Evolutionary conservation across 2,888 invertebrate species (phyloP).

Genomic region (Noctua pronuba): DNA sequence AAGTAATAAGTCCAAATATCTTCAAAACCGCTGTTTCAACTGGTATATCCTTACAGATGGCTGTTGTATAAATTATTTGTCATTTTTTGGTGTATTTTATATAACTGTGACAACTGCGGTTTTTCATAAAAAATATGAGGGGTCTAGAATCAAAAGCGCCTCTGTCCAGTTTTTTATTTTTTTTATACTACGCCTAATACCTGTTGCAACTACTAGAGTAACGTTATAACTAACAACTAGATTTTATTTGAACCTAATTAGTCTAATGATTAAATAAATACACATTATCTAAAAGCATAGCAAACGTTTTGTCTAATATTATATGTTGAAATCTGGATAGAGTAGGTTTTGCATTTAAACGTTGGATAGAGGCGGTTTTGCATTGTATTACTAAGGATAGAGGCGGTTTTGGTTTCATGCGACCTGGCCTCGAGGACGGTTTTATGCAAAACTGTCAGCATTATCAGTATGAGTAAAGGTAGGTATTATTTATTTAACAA

Average conservation of each 20-base stretch:
- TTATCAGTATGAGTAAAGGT: constrained; percentile 14
- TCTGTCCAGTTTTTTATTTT: no score
- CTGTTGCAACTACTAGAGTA: constrained; percentile 2
- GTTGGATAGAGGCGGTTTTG: no score
- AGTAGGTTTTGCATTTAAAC: constrained; percentile 15
- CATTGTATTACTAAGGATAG: neutral
- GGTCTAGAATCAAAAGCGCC: no score
- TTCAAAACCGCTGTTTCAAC: no score
- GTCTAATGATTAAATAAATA: neutral
- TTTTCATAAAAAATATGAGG: no score
- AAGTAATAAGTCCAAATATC: no score
- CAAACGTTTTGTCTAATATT: neutral
- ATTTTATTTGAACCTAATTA: neutral
- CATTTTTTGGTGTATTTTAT: no score
- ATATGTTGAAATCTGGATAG: constrained; percentile 3
- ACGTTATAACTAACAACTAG: constrained; percentile 1
- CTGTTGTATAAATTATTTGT: no score
- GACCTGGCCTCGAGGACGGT: constrained; percentile 22
- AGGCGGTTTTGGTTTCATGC: constrained; percentile 17
- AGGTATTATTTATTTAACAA: constrained; percentile 10
- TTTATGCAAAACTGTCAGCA: constrained; percentile 29
- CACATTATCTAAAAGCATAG: constrained; percentile 8
- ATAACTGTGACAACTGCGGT: no score
- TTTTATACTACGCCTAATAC: no score
- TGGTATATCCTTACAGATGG: no score